phyloP scores from a whole-genome alignment of 2,888 invertebrate species.

The Drosophila neoperkinsi region DNA sequence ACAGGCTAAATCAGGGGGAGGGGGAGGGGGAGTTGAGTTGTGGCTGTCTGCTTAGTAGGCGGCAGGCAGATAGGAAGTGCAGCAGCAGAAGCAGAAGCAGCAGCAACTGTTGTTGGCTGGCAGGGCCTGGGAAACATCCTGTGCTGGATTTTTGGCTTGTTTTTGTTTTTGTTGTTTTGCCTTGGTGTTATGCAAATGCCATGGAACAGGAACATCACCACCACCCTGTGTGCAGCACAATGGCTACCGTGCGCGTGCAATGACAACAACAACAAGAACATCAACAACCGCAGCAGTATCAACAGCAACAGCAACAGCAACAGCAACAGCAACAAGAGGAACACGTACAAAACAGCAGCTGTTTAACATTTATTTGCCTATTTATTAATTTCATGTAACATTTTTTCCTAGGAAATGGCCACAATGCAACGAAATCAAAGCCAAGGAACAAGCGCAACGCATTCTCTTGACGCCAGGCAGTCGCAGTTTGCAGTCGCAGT shows the following conservation, averaged over 20 bases:
- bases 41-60: conserved; percentile 25
- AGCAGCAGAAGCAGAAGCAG: conserved; percentile 22
- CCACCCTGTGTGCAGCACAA: conserved; percentile 79
- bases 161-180: conserved; percentile 35
- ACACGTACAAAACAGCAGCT: conserved; percentile 81
- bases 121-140: conserved; percentile 62
- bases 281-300: neutral
- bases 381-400: conserved; percentile 81
- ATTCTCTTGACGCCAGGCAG: conserved; percentile 81
- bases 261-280: conserved; percentile 48
- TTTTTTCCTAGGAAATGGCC: conserved; percentile 81
- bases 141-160: conserved; percentile 51
- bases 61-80: conserved; percentile 50
- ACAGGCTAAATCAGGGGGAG: conserved; percentile 4
- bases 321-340: conserved; percentile 58
- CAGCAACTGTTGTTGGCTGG: conserved; percentile 35
- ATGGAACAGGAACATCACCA: conserved; percentile 53
- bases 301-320: conserved; percentile 28
- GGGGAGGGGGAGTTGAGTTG: conserved; percentile 1
- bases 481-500: conserved; percentile 58
- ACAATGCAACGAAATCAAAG: conserved; percentile 78
- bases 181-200: conserved; percentile 73
- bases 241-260: conserved; percentile 80
- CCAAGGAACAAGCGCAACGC: conserved; percentile 79
- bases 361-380: conserved; percentile 80